Evolutionary conservation across 2,797 vertebrate species (phyloP).

Genomic region (Pseudomugil gertrudae): DNA sequence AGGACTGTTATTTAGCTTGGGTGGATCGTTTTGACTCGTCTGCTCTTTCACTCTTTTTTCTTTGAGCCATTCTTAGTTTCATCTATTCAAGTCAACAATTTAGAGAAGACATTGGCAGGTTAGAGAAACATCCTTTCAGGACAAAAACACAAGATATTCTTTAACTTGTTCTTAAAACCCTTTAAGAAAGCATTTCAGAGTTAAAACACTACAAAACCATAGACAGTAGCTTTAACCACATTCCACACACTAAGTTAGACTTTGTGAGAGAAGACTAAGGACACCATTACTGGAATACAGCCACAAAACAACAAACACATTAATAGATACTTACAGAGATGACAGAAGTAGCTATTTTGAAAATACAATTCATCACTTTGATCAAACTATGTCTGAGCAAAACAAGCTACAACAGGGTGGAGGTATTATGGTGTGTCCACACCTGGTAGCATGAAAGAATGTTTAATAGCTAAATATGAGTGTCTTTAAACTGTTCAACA

Average conservation of each 20-base stretch:
- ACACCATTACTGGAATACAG: not conserved
- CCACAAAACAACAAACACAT: not conserved
- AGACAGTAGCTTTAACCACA: not conserved
- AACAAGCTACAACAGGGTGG: not conserved
- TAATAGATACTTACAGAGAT: not conserved
- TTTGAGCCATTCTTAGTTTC: constrained; percentile 13
- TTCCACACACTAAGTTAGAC: not conserved
- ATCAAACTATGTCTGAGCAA: not conserved
- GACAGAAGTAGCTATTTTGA: not conserved
- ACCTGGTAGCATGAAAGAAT: not conserved
- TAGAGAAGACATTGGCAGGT: constrained; percentile 2
- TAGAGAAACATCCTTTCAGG: not conserved
- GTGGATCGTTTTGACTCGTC: constrained; percentile 18
- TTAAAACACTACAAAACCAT: not conserved
- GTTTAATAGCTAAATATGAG: not conserved
- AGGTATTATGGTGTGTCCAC: constrained; percentile 1
- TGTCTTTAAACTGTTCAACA: not conserved
- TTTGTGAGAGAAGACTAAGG: not conserved
- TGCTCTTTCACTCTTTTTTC: constrained; percentile 7
- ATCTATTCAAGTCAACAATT: constrained; percentile 21
- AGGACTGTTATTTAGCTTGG: constrained; percentile 69
- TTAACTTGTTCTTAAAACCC: not conserved
- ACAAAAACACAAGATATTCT: not conserved
- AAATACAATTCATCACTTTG: not conserved
- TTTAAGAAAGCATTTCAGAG: not conserved